Conservation (phyloP, 2,797 vertebrate species). For the Sebastes reedi region DNA sequence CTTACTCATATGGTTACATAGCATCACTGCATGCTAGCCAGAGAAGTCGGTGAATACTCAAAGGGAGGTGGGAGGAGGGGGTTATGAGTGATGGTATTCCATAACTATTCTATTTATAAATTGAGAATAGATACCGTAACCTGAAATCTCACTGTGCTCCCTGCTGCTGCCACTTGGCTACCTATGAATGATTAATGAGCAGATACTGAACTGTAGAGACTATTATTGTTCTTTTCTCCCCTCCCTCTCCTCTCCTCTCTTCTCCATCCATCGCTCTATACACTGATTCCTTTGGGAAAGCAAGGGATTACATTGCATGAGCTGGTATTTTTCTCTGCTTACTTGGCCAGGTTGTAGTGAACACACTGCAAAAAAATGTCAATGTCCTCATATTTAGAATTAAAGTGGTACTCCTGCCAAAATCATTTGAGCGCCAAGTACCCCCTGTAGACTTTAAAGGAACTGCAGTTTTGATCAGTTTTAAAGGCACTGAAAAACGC, state of each 20-base stretch:
- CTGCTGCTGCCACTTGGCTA: conserved; percentile 79
- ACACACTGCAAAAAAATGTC: conserved; percentile 17
- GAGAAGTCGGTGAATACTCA: conserved; percentile 22
- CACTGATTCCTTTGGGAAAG: conserved; percentile 56
- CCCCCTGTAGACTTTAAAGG: not conserved
- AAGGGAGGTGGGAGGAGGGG: conserved; percentile 15
- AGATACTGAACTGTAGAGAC: conserved; percentile 81
- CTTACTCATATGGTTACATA: not conserved
- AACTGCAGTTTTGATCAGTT: not conserved
- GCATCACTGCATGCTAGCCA: conserved; percentile 6
- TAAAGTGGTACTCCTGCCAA: not conserved
- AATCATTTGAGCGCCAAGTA: not conserved
- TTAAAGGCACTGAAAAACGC: not conserved
- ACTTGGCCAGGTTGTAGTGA: conserved; percentile 35
- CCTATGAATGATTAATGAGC: conserved; percentile 86
- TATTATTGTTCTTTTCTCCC: conserved; percentile 72
- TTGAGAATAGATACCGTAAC: conserved; percentile 83
- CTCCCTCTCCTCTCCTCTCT: not conserved
- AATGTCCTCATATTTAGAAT: not conserved
- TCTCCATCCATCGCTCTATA: conserved; percentile 46
- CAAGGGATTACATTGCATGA: conserved; percentile 62
- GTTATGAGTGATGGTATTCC: conserved; percentile 66
- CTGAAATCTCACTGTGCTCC: conserved; percentile 79
- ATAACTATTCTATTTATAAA: conserved; percentile 84
- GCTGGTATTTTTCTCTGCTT: conserved; percentile 57